Evolutionary conservation across 2,888 invertebrate species (phyloP).

Genomic region (Tanypteryx hageni): DNA sequence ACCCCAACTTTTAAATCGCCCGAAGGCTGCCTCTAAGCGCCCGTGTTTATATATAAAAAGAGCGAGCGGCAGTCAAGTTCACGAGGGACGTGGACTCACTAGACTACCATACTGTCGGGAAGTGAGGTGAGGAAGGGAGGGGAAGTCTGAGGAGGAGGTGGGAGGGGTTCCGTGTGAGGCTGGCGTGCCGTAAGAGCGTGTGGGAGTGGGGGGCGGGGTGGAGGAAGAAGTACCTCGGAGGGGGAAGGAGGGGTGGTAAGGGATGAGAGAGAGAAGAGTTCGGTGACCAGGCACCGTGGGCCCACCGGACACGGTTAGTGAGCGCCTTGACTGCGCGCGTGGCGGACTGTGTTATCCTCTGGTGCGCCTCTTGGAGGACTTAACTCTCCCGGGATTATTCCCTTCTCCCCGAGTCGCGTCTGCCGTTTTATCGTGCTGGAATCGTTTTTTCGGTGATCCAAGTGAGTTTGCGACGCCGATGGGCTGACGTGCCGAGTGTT

Average conservation of each 20-base stretch:
- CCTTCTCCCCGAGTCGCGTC: no score
- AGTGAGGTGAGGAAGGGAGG: no score
- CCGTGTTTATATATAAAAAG: background rate
- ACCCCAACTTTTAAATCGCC: no score
- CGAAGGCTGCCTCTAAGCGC: no score
- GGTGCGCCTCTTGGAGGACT: background rate
- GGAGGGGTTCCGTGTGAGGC: background rate
- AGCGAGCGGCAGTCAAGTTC: background rate
- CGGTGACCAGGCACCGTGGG: slow-evolving; percentile 24
- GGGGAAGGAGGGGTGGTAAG: background rate
- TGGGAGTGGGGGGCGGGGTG: no score
- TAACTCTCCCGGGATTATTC: no score
- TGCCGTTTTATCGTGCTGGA: no score
- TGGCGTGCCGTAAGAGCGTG: no score
- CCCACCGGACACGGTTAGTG: slow-evolving; percentile 21
- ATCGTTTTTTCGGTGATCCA: background rate
- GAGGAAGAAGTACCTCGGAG: background rate
- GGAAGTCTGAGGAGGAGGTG: background rate
- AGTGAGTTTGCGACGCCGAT: background rate
- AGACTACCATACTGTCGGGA: background rate
- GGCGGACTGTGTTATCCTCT: slow-evolving; percentile 16
- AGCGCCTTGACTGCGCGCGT: slow-evolving; percentile 1
- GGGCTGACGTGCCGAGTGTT: background rate
- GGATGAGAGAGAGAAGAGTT: slow-evolving; percentile 1
- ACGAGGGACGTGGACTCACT: background rate